Conservation (phyloP, 2,797 vertebrate genomes). For the Gila robusta region DNA sequence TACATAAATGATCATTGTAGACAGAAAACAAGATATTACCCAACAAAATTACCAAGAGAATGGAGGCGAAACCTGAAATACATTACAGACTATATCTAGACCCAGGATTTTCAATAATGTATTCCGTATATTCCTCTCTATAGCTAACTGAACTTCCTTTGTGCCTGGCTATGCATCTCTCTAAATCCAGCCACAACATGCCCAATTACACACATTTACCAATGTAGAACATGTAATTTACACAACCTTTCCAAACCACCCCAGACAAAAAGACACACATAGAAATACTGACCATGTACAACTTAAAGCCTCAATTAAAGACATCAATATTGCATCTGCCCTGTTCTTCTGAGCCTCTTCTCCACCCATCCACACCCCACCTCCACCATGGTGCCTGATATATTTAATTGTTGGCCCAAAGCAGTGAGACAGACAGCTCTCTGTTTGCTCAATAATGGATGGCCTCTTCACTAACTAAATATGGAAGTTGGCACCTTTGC, state of each 20-base stretch:
- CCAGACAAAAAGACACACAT: conserved; percentile 66
- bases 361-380: conserved; percentile 62
- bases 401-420: conserved; percentile 84
- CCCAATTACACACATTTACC: conserved; percentile 74
- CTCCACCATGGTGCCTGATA: conserved; percentile 66
- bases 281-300: conserved; percentile 75
- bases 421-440: conserved; percentile 80
- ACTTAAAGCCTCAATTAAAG: conserved; percentile 83
- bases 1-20: background rate
- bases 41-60: background rate
- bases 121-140: conserved; percentile 15
- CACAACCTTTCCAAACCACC: conserved; percentile 60
- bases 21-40: background rate
- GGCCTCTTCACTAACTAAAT: conserved; percentile 76
- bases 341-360: conserved; percentile 70
- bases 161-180: conserved; percentile 60
- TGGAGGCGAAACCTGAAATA: background rate
- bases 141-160: conserved; percentile 21
- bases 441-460: conserved; percentile 83
- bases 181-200: conserved; percentile 70
- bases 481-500: conserved; percentile 74
- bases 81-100: conserved; percentile 6
- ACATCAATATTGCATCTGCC: conserved; percentile 82
- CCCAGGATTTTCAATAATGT: conserved; percentile 19
- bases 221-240: conserved; percentile 76